A percentile compares a stretch with the other conserved stretches of the same genome.
phyloP scores from a whole-genome alignment of 2,113 vertebrate species.

The Coregonus clupeaformis region DNA sequence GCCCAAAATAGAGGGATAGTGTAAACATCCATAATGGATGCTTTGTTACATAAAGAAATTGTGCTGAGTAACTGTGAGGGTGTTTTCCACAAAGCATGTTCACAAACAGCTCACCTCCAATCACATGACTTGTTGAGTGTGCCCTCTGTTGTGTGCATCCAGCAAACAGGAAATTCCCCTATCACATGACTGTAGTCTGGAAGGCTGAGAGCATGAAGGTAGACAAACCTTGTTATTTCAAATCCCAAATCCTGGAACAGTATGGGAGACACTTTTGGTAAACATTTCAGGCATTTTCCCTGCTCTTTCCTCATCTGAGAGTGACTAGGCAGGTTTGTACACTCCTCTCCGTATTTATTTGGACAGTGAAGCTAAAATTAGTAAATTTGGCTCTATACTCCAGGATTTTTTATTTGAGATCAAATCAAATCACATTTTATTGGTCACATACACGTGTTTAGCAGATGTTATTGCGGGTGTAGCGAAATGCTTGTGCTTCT shows the following conservation, averaged over 20 bases:
- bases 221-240: too few species aligned
- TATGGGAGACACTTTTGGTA: constrained; percentile 1
- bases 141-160: not conserved
- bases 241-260: not conserved
- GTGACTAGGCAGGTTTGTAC: constrained; percentile 10
- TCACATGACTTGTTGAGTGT: constrained; percentile 35
- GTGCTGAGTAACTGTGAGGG: constrained; percentile 27
- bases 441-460: too few species aligned
- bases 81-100: constrained; percentile 20
- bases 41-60: constrained; percentile 19
- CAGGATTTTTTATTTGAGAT: too few species aligned
- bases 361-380: too few species aligned
- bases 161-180: constrained; percentile 56
- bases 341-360: too few species aligned
- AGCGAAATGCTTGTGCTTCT: too few species aligned
- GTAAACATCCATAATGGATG: not conserved
- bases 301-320: not conserved
- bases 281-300: constrained; percentile 2
- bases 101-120: not conserved
- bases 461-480: too few species aligned
- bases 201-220: not conserved
- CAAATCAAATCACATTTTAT: too few species aligned
- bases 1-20: constrained; percentile 3
- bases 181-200: constrained; percentile 44
- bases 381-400: too few species aligned